Base-by-base conservation (phyloP, 1,140 invertebrate genomes). In the Diabrotica virgifera region DNA sequence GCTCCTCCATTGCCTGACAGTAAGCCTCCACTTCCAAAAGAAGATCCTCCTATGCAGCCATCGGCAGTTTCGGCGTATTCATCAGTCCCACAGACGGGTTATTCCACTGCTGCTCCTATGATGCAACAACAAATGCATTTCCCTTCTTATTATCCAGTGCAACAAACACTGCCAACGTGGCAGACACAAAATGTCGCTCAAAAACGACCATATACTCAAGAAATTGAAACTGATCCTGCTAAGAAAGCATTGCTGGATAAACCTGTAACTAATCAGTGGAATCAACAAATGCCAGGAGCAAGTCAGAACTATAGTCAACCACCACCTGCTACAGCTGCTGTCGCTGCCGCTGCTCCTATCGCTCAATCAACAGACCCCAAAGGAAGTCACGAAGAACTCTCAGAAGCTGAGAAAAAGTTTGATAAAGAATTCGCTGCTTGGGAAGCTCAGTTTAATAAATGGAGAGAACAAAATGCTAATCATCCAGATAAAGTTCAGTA, bases 401-500 rank as follows among this genome's bases (percentile, higher is more conserved):
- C 85, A 6, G 87, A 90, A 74, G 87, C 90, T 69, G 90, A 93
- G 75, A 88, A 86, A 76, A 85, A 85, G 53, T 93, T 94, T 80
- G 90, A 93, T 74, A 85, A 86, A 61, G 86, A 93, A 73, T 93
- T 94, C 74, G 85, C 87, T 74, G 87, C 90, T 72, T 94, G 91
- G 91, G 91, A 94, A 78, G 85, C 89, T 67, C 88, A 93, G 72
- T 93, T 93, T 75, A 87, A 90, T 69, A 88, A 89, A 70, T 94
- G 92, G 92, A 91, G 90, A 77, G 84, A 86, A 64, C 89, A 91
- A 73, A 94, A 94, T 81, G 86, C 86, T 14, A 90, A 91, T 78
- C 91, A 94, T 83, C 91, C 91, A 11, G 91, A 93, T 74, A 91
- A 90, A 79, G 85, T 87, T 79, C 90, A 91, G 67, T 93, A 93